Conservation (phyloP, 1,140 invertebrate species). For the Eubasilissa regina region DNA sequence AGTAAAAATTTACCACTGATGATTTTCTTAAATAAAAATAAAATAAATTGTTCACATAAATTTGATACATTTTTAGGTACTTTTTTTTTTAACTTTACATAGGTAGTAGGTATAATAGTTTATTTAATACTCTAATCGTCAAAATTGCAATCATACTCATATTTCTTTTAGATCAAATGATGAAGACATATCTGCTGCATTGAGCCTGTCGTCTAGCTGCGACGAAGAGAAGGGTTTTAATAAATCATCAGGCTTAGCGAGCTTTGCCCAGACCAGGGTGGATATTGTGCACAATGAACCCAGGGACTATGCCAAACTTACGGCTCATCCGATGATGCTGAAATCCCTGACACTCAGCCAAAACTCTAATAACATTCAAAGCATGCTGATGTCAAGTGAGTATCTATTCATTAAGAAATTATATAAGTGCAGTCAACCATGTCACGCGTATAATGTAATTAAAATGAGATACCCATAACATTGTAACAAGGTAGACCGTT, state of each 20-base stretch:
- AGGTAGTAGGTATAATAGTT: no score
- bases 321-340: conserved; percentile 69
- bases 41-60: no score
- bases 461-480: background rate
- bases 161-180: conserved; percentile 67
- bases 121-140: no score
- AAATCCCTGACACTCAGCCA: conserved; percentile 69
- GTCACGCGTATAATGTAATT: background rate
- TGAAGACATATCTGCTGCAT: conserved; percentile 69
- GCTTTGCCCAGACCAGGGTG: conserved; percentile 46
- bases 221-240: conserved; percentile 65
- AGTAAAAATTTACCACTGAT: no score
- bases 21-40: no score
- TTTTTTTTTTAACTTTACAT: no score
- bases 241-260: conserved; percentile 47
- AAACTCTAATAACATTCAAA: conserved; percentile 65
- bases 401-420: background rate
- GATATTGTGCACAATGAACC: conserved; percentile 53
- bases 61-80: no score
- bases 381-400: conserved; percentile 69
- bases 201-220: conserved; percentile 69
- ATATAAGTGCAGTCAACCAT: background rate
- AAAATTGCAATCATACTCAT: no score
- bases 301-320: conserved; percentile 63
- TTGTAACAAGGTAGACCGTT: background rate